Base-by-base conservation (phyloP, 2,113 vertebrate genomes). In the Athene noctua region DNA sequence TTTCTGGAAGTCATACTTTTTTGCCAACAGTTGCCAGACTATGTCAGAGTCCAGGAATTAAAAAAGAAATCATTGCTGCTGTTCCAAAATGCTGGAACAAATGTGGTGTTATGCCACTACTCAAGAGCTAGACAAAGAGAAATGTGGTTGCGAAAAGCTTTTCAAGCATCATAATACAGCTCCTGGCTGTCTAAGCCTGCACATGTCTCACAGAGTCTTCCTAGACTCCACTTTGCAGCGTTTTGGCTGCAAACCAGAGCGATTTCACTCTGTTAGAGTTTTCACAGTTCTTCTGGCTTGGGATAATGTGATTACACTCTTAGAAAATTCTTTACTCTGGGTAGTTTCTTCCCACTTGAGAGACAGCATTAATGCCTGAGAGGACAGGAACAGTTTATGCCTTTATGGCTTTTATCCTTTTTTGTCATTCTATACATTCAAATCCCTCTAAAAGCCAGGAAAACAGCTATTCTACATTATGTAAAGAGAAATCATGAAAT, bases 171-270 rank as follows among this genome's bases (percentile, higher is more conserved):
- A 0, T 38, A 74, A 63, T 32, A 42, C 14, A 91, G 15, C 9
- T 80, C 5, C 72, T 46, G 22, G 36, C 77, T 74, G 61, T 25
- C n/a, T 26, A 18, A 85, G 54, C 27, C 32, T 61, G 30, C 22
- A 7, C 12, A 29, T 20, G 21, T 47, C 46, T 32, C 30, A 44
- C 27, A 77, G 22, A 61, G 30, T 19, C 44, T 57, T 75, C 11
- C 30, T 49, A 34, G 34, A 7, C 40, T 71, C 1, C 2, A 9
- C 36, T 46, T 32, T 0, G 0, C 11, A 57, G 57, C 0, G 0
- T 68, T 84, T 47, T 72, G 74, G 34, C 66, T 80, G 34, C 49
- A 70, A 34, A 74, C 6, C 5, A 9, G 36, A 86, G 55, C 3
- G 0, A 59, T 89, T 91, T 81, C 44, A 25, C 14, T 71, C 74